Evolutionary conservation across 2,113 vertebrate genomes (phyloP).

Genomic region (Neotoma lepida): DNA sequence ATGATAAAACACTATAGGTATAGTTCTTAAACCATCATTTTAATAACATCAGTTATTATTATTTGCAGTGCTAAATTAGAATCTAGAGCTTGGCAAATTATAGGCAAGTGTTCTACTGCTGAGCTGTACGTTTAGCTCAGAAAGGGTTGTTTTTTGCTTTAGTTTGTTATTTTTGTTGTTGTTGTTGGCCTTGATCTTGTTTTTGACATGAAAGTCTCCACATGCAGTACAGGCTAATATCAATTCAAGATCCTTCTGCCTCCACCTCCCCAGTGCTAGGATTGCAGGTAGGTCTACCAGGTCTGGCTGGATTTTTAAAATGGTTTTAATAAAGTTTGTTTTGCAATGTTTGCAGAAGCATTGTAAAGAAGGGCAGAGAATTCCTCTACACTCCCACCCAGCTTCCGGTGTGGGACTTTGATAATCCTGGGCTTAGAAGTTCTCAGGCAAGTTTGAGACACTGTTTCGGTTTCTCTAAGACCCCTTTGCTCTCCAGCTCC

Average conservation of each 20-base stretch:
- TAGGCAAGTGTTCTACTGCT: background rate
- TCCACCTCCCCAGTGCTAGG: background rate
- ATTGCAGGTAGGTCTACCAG: background rate
- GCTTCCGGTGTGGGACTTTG: background rate
- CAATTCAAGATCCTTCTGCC: background rate
- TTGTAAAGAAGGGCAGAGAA: constrained; percentile 3
- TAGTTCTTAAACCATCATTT: background rate
- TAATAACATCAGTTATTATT: background rate
- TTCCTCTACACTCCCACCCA: background rate
- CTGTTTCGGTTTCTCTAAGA: constrained; percentile 38
- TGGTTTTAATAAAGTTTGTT: constrained; percentile 33
- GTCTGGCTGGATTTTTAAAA: background rate
- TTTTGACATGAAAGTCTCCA: background rate
- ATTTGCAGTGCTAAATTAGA: background rate
- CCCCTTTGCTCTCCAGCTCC: constrained; percentile 26
- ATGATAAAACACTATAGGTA: background rate
- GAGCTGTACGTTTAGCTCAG: background rate
- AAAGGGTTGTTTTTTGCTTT: background rate
- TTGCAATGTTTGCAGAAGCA: constrained; percentile 22
- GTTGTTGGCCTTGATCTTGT: background rate
- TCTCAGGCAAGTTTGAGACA: constrained; percentile 51
- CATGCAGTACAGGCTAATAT: background rate
- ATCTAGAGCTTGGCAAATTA: background rate
- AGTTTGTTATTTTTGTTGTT: background rate
- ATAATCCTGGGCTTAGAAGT: constrained; percentile 5